Evolutionary conservation across 2,888 invertebrate species (phyloP).

Genomic region (Piscicola geometra): DNA sequence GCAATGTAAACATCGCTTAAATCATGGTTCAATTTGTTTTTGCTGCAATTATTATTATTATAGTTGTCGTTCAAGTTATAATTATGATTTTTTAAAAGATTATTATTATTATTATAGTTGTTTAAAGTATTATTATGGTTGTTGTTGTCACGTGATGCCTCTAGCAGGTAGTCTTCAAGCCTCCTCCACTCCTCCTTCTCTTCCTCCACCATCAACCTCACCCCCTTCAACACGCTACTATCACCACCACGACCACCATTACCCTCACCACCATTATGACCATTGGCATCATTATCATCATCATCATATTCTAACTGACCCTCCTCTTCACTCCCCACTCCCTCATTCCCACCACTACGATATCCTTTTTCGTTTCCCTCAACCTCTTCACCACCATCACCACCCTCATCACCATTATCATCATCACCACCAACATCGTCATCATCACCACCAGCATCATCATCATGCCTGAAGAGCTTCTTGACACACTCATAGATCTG

Average conservation of each 20-base stretch:
- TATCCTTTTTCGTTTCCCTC: neutral
- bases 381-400: neutral
- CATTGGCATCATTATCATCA: neutral
- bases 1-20: neutral
- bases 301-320: neutral
- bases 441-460: conserved; percentile 1
- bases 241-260: neutral
- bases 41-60: neutral
- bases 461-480: neutral
- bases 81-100: neutral
- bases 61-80: neutral
- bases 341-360: neutral
- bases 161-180: neutral
- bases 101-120: neutral
- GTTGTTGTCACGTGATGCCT: neutral
- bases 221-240: neutral
- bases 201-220: conserved; percentile 2
- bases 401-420: neutral
- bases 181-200: conserved; percentile 13
- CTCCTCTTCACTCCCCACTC: neutral
- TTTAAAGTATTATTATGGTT: neutral
- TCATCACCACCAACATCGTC: neutral
- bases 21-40: neutral
- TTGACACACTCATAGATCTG: neutral
- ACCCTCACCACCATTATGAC: too few relatives aligned